Evolutionary conservation across 2,888 invertebrate species (phyloP), one percentile per base, ranked within the genome.

Genomic region (Leptarthrus brevirostris): DNA sequence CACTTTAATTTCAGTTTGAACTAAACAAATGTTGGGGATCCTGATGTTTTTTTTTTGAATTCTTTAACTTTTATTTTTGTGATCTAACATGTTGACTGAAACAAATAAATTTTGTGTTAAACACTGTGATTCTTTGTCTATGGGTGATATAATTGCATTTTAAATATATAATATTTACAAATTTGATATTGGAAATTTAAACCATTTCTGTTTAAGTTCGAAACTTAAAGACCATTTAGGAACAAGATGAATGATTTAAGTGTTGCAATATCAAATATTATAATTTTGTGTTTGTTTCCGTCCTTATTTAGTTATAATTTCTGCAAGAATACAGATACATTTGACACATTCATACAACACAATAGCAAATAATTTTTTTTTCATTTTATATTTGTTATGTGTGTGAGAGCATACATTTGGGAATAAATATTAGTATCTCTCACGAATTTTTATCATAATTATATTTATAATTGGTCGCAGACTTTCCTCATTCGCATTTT

Each of bases 291-390:
- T 49, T 49, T 47, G 20, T 6, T 24, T 34, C 47, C 24, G 22
- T 66, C 10, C 18, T 16, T 61, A 36, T 40, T 52, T 69, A 49
- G 18, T 49, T 49, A 47, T 34, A 52, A 24, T 52, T 20, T 69
- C 36, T 49, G 69, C 24, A 49, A 66, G 30, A 49, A n/a, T 40
- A 22, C 66, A 66, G 66, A n/a, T 40, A 22, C 66, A 66, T 44
- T 24, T 69, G 49, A 34, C 14, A 26, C 52, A 52, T 69, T 69
- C 69, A 69, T n/a, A 52, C 34, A 52, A 69, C 52, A 52, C 34
- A 52, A 52, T 69, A 69, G 69, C 69, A 69, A 69, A 69, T 69
- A 30, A 69, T 69, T 69, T 30, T 69, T 52, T 20, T 54, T 52
- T 66, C 4, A 4, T 49, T 49, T 61, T 47, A 12, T 12, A 18